A percentile compares a stretch with the other conserved stretches of the same genome.
Conservation (phyloP, 2,888 invertebrate species). For the Amorpha juglandis region DNA sequence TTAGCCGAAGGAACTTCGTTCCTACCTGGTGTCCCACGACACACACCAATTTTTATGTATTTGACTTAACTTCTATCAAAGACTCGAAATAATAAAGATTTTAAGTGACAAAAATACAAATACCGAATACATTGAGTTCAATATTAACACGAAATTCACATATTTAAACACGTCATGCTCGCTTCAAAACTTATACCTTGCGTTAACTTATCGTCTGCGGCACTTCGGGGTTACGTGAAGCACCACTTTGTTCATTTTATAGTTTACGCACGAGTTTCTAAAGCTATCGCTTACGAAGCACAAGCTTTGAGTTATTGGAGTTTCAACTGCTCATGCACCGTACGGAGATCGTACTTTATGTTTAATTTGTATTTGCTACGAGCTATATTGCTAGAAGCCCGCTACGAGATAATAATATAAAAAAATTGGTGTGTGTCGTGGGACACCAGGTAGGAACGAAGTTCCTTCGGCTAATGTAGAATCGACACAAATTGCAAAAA, state of each 20-base stretch:
- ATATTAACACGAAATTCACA: slow-evolving; percentile 8
- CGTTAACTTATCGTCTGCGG: slow-evolving; percentile 2
- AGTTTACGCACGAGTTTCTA: slow-evolving; percentile 4
- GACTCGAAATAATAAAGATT: no score
- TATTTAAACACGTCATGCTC: slow-evolving; percentile 8
- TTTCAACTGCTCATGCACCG: background rate
- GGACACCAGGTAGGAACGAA: no score
- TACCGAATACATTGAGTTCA: background rate
- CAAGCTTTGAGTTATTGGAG: background rate
- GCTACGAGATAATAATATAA: slow-evolving; percentile 4
- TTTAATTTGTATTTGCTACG: slow-evolving; percentile 10
- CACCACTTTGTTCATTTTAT: slow-evolving; percentile 12
- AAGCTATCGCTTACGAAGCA: background rate
- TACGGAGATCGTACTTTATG: background rate
- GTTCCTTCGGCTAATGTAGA: no score
- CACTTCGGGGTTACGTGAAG: slow-evolving; percentile 10
- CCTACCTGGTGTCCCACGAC: no score
- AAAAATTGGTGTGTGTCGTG: background rate
- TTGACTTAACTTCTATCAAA: no score
- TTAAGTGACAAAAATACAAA: no score
- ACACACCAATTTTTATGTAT: no score
- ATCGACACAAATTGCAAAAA: no score
- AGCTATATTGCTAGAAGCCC: background rate
- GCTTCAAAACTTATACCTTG: background rate
- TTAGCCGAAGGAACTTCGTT: no score